Evolutionary conservation across 2,113 vertebrate species (phyloP), one percentile per base, ranked within the genome.

Genomic region (Mandrillus leucophaeus): DNA sequence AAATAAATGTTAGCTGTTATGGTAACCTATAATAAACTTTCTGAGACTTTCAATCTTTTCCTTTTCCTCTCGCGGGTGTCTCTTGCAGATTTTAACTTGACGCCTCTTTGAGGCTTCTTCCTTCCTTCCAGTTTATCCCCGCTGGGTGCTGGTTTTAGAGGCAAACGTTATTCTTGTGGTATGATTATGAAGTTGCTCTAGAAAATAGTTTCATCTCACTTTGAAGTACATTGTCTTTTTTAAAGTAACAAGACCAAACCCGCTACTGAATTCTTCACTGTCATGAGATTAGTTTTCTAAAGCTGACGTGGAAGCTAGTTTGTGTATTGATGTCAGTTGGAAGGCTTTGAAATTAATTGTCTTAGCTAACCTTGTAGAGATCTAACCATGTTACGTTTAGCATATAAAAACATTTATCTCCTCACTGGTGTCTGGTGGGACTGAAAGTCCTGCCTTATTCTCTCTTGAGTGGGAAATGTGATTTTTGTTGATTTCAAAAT

Each of bases 281-380:
- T 76, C 50, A 70, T 66, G 40, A 96, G 96, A 97, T 97, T 90
- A 50, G 86, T 97, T 97, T 98, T 92, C 92, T 79, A 87, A 87
- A 97, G 95, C 45, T n/a, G 75, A 93, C 14, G 82, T 0, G n/a
- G 91, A 90, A 95, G 92, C 83, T 92, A 83, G 96, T 98, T 96
- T 98, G 93, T 81, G 61, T 32, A 16, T 84, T 32, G 80, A 95
- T 95, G 86, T 97, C 96, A 85, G 85, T 6, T 32, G 38, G 92
- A 97, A 93, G 78, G 92, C 89, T 97, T 97, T 95, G 95, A 88
- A 95, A 93, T 97, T 73, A 96, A 96, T 92, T 92, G 73, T 83
- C 86, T 97, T 73, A 1, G 75, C 86, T 84, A 92, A 66, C 89
- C 93, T 96, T 32, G 87, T n/a, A 70, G 93, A 70, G 79, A 72